A percentile compares a stretch with the other conserved stretches of the same genome.
Evolutionary conservation across 2,888 invertebrate species (phyloP).

Genomic region (Maniola hyperantus): DNA sequence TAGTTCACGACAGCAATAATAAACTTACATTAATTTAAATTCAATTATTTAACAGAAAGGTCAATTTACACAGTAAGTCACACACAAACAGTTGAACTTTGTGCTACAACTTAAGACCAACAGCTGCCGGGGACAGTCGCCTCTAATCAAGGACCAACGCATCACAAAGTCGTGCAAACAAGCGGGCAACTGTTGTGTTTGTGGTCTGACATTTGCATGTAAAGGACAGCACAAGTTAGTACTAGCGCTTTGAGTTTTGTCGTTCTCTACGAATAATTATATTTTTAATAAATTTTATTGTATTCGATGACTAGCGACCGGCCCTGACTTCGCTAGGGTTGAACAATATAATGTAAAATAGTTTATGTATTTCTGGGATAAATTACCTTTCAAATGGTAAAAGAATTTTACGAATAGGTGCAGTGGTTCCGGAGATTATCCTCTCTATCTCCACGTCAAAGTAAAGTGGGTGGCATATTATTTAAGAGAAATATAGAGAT

Average conservation of each 20-base stretch:
- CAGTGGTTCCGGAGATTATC: too few relatives aligned
- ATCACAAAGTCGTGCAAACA: conserved; percentile 44
- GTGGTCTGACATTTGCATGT: conserved; percentile 16
- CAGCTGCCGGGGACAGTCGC: conserved; percentile 51
- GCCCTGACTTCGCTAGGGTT: too few relatives aligned
- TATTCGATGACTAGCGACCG: too few relatives aligned
- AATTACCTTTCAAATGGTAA: too few relatives aligned
- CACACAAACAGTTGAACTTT: conserved; percentile 34
- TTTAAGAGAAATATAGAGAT: too few relatives aligned
- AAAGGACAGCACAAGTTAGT: conserved; percentile 1
- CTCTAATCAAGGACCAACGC: conserved; percentile 52
- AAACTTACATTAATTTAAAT: neutral
- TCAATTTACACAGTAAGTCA: conserved; percentile 31
- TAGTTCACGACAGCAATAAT: neutral
- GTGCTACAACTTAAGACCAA: conserved; percentile 37
- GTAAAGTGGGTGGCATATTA: too few relatives aligned
- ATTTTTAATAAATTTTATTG: neutral
- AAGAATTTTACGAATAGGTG: too few relatives aligned
- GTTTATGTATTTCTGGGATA: too few relatives aligned
- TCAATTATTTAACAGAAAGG: conserved; percentile 16
- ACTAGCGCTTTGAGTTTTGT: neutral
- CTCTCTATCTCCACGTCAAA: too few relatives aligned
- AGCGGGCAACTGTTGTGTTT: conserved; percentile 24
- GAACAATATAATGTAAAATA: too few relatives aligned
- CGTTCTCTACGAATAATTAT: neutral